Base-by-base conservation (phyloP, 2,113 vertebrate genomes). In the Prunella himalayana region DNA sequence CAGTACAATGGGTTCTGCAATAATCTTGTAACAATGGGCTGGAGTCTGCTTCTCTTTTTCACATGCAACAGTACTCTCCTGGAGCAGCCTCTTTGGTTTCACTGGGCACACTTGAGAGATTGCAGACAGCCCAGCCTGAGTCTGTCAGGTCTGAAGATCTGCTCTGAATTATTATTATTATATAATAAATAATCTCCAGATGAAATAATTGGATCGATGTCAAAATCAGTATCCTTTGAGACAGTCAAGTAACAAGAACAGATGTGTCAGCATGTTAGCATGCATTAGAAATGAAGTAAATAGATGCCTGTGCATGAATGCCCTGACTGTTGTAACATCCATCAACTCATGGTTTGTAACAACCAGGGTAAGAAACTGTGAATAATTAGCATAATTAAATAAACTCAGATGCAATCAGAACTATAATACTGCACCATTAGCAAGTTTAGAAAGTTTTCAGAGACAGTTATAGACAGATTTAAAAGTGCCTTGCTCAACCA, bases 111-210 rank as follows among this genome's bases (percentile, higher is more conserved):
- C 63, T 61, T 68, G 65, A 77, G 79, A 80, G 79, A 44, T 9
- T 86, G 75, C 63, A 50, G 28, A 51, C n/a, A 39, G 63, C 28
- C 37, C 35, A 28, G 73, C 61, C 50, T 35, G 50, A 73, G 42
- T 21, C 47, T 86, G 39, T 77, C 47, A 10, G 63, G 35, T 37
- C 47, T 33, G 59, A 83, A 73, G 86, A 64, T 70, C 90, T 92
- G 75, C 31, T 90, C 71, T 70, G 44, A 73, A 73, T 90, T 88
- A 75, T 81, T 77, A 57, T 44, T 73, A 47, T 66, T 59, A 35
- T 63, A 27, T n/a, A 80, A 92, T 81, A 90, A 88, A 86, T 73
- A 91, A 87, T 64, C 63, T 93, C 75, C 93, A 86, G 76, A 81
- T 93, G 19, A 86, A 93, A 39, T 76, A 2, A 70, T 33, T 94